These are phyloP conservation scores for Cosmopolites sordidus DNA, from an alignment of 2,888 invertebrate genomes.

Conservation along the genomic window DNA sequence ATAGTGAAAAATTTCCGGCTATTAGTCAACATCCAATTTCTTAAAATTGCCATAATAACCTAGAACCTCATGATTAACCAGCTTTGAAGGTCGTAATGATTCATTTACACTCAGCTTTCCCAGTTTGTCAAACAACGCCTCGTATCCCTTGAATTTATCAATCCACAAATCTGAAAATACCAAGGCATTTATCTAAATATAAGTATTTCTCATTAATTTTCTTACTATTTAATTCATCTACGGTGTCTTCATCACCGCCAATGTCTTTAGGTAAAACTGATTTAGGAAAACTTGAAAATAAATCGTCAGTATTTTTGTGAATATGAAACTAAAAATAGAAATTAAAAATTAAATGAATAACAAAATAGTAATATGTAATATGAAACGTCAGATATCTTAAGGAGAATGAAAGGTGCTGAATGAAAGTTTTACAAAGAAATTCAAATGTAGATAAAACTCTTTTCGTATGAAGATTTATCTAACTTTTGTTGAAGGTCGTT, in stretches of 20 bases:
- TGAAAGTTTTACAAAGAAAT: too few relatives aligned
- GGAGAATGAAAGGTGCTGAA: too few relatives aligned
- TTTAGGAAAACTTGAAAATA: constrained; percentile 30
- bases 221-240: constrained; percentile 30
- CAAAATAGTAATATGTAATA: background rate
- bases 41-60: constrained; percentile 38
- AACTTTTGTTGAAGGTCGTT: too few relatives aligned
- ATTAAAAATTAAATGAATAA: constrained; percentile 4
- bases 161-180: constrained; percentile 18
- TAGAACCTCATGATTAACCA: constrained; percentile 33
- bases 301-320: constrained; percentile 23
- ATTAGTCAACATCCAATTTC: constrained; percentile 35
- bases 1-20: too few relatives aligned
- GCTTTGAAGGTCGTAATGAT: constrained; percentile 29
- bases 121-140: constrained; percentile 27
- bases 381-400: too few relatives aligned
- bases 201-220: constrained; percentile 1
- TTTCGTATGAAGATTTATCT: too few relatives aligned
- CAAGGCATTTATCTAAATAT: background rate
- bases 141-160: constrained; percentile 23
- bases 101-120: constrained; percentile 30
- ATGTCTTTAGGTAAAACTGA: constrained; percentile 33
- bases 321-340: constrained; percentile 25
- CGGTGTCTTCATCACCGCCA: constrained; percentile 30
- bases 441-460: too few relatives aligned